Evolutionary conservation across 2,797 vertebrate species (phyloP), one percentile per base, ranked within the genome.

Genomic region (Gobionotothen gibberifrons): DNA sequence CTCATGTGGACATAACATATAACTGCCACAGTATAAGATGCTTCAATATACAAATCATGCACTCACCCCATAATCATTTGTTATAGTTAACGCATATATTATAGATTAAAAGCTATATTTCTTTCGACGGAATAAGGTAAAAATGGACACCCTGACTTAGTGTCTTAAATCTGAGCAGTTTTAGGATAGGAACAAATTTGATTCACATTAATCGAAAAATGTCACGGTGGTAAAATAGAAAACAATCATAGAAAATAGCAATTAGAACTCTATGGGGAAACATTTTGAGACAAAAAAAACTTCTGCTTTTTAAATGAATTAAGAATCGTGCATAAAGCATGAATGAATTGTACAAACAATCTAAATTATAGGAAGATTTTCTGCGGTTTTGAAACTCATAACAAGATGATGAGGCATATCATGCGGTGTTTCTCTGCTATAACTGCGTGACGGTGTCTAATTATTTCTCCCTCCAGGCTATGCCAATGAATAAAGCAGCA

Each of bases 1-100:
- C 79, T 60, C 85, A 64, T 81, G 89, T 90, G 91, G 89, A 46
- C 12, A 6, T 11, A 43, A 63, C 0, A 14, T 9, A 46, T 48
- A 55, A 89, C 62, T 90, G 81, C 84, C 0, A 22, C 13, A 26
- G 1, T 6, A 65, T 36, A 14, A 52, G 19, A 22, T 0, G 1
- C 19, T 19, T 47, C 3, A 57, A 12, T 42, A 29, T 9, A 57
- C 15, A 21, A 10, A 44, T 60, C 3, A 52, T 69, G 51, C 9
- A 11, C 2, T 2, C 6, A 36, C n/a, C 39, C 1, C 15, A 52
- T 9, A 15, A 6, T 16, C 17, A 51, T 7, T 5, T 4, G 2
- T 9, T 42, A 19, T 10, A n/a, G 21, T 53, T 7, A 66, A 22
- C 8, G 13, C 3, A 17, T 15, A 3, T 13, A 5, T 54, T 46